Evolutionary conservation across 2,113 vertebrate species (phyloP).

Genomic region (Panthera uncia): DNA sequence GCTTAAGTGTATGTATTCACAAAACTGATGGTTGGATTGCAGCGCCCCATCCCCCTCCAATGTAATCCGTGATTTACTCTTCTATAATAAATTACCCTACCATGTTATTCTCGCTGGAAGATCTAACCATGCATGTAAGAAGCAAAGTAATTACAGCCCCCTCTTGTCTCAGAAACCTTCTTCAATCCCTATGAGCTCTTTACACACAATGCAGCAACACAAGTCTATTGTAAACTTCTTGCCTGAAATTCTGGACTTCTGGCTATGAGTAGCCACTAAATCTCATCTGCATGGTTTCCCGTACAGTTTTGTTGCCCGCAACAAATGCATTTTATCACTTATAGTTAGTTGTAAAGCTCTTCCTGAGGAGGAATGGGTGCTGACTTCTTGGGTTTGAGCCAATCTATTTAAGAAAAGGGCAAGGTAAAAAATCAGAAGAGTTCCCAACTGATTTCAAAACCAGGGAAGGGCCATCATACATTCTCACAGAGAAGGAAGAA

Average conservation of each 20-base stretch:
- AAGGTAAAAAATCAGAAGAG: conserved; percentile 19
- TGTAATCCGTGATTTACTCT: conserved; percentile 75
- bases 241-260: conserved; percentile 51
- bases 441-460: conserved; percentile 6
- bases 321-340: conserved; percentile 32
- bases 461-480: neutral
- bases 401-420: conserved; percentile 33
- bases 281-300: neutral
- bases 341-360: conserved; percentile 8
- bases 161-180: conserved; percentile 71
- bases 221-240: conserved; percentile 36
- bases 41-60: conserved; percentile 36
- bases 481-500: neutral
- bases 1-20: conserved; percentile 74
- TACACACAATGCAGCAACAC: conserved; percentile 19
- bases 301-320: neutral
- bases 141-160: conserved; percentile 78
- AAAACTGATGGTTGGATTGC: conserved; percentile 68
- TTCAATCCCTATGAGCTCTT: conserved; percentile 53
- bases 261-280: neutral
- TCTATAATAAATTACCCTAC: conserved; percentile 82
- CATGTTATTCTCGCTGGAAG: conserved; percentile 74
- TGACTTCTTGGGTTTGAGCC: conserved; percentile 13
- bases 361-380: neutral
- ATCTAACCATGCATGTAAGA: conserved; percentile 79